Evolutionary conservation across 2,888 invertebrate species (phyloP).

Genomic region (Leuctra nigra): DNA sequence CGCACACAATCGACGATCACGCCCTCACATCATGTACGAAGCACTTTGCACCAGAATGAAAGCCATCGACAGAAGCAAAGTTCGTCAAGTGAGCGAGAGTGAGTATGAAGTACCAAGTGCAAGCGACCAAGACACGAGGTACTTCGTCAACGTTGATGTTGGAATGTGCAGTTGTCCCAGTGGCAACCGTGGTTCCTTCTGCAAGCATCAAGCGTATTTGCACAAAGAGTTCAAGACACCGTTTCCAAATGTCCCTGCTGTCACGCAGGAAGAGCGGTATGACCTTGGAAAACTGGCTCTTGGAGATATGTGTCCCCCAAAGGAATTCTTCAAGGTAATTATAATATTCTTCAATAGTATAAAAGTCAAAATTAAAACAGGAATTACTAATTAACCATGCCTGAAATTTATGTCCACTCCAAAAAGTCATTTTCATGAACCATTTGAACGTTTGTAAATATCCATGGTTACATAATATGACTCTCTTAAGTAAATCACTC

Average conservation of each 20-base stretch:
- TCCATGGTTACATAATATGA: too few species aligned
- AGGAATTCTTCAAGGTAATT: background rate
- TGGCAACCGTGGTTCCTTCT: background rate
- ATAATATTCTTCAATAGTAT: background rate
- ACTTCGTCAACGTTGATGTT: background rate
- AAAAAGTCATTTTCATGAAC: too few species aligned
- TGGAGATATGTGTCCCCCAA: background rate
- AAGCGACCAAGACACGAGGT: background rate
- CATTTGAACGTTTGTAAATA: too few species aligned
- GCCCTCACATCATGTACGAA: background rate
- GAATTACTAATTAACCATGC: background rate
- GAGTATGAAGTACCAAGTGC: background rate
- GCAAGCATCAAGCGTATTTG: slow-evolving; percentile 2
- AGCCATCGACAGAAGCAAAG: background rate
- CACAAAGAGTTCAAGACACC: background rate
- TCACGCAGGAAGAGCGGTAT: background rate
- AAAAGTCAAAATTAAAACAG: background rate
- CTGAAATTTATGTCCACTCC: too few species aligned
- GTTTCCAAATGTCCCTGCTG: background rate
- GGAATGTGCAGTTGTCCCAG: background rate
- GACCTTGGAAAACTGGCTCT: background rate
- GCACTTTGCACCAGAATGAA: background rate
- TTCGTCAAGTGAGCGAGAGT: background rate
- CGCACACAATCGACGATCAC: background rate
- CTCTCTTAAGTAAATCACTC: too few species aligned